phyloP scores from a whole-genome alignment of 1,140 invertebrate genomes.

The Pectinophora gossypiella region DNA sequence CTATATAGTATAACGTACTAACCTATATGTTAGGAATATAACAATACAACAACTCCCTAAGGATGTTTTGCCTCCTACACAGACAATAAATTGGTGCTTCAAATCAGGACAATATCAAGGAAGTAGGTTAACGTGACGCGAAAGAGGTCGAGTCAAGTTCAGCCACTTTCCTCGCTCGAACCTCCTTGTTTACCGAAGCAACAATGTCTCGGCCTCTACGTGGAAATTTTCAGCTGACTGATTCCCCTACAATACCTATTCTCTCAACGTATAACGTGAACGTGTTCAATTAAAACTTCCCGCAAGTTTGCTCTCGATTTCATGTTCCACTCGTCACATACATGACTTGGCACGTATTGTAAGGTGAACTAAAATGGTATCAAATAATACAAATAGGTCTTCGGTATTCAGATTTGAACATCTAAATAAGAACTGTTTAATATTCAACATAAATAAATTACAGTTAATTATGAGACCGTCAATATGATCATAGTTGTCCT shows the following conservation, averaged over 20 bases:
- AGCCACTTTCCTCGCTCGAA: constrained; percentile 30
- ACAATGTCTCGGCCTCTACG: background rate
- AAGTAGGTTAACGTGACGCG: constrained; percentile 25
- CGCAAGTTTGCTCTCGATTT: constrained; percentile 1
- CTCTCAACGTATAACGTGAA: background rate
- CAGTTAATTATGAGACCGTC: constrained; percentile 1
- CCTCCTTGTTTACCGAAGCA: constrained; percentile 32
- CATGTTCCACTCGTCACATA: background rate
- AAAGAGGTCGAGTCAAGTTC: constrained; percentile 42
- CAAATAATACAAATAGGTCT: no score
- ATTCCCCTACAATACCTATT: background rate
- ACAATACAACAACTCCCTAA: no score
- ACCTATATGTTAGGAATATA: no score
- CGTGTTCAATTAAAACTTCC: constrained; percentile 4
- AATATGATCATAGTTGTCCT: background rate
- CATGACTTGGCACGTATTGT: background rate
- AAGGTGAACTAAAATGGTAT: background rate
- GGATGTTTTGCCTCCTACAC: no score
- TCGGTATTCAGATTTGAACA: no score
- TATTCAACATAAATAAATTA: background rate
- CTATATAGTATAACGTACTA: no score
- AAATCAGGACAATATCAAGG: no score
- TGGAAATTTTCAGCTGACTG: background rate
- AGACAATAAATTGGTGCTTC: no score
- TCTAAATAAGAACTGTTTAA: no score